These are phyloP conservation scores for Conchocele bisecta DNA, from an alignment of 2,888 invertebrate species.

Conservation along the genomic window DNA sequence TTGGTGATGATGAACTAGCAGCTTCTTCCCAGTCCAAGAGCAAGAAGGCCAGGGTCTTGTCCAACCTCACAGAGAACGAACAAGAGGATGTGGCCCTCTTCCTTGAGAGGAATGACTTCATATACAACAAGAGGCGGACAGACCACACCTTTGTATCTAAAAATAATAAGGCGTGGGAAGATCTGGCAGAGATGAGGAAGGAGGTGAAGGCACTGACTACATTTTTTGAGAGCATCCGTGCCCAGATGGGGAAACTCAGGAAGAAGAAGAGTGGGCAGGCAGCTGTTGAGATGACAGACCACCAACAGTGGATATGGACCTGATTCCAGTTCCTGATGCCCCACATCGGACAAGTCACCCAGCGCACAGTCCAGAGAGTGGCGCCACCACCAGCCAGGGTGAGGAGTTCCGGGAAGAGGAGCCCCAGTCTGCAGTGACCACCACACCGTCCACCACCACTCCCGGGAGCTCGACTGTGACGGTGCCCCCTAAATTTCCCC, in stretches of 20 bases:
- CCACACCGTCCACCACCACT: constrained; percentile 25
- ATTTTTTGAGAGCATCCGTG: too few species aligned
- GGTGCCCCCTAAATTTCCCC: too few species aligned
- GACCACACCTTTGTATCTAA: constrained; percentile 30
- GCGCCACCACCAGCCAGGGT: constrained; percentile 35
- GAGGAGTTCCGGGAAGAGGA: constrained; percentile 36
- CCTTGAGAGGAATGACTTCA: constrained; percentile 41
- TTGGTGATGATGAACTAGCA: constrained; percentile 24
- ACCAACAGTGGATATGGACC: constrained; percentile 31
- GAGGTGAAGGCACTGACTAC: constrained; percentile 69
- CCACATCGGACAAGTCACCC: constrained; percentile 46
- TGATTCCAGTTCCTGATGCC: constrained; percentile 41
- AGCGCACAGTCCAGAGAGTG: constrained; percentile 43
- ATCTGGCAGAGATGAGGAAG: constrained; percentile 25
- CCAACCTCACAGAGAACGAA: constrained; percentile 38
- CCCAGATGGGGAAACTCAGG: constrained; percentile 22
- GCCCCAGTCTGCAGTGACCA: constrained; percentile 26
- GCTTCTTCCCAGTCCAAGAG: constrained; percentile 37
- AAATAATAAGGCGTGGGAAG: constrained; percentile 35
- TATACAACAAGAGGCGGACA: constrained; percentile 45
- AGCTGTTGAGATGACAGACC: constrained; percentile 41
- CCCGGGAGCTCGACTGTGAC: constrained; percentile 32
- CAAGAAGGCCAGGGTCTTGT: constrained; percentile 43
- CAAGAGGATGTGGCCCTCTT: constrained; percentile 47
- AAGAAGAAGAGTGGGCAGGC: constrained; percentile 31